Percentiles rank a stretch among this genome's conserved stretches.
These are phyloP conservation scores for Ophthalmolycus amberensis DNA, from an alignment of 2,113 vertebrate genomes.

Conservation along the genomic window DNA sequence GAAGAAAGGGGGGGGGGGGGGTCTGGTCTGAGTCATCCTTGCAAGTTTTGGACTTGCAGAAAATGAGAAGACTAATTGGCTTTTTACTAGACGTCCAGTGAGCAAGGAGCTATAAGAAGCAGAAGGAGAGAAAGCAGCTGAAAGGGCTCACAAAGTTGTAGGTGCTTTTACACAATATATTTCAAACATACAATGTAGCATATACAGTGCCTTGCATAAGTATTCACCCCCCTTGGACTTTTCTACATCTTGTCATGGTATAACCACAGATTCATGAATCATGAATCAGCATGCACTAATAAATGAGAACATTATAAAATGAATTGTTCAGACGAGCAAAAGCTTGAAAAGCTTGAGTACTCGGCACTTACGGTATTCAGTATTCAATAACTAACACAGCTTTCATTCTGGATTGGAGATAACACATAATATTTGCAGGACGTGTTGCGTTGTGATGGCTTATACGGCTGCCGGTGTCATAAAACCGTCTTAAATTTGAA, in stretches of 20 bases:
- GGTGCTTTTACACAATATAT: background rate
- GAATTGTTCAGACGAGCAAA: background rate
- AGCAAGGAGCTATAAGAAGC: background rate
- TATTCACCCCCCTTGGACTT: too few species aligned
- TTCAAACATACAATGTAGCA: background rate
- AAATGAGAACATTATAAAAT: background rate
- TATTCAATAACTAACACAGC: background rate
- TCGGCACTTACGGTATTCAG: background rate
- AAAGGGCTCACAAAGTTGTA: background rate
- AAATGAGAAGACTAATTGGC: constrained; percentile 8
- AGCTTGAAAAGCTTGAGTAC: background rate
- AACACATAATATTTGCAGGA: constrained; percentile 4
- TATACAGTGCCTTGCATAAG: too few species aligned
- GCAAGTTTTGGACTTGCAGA: constrained; percentile 42
- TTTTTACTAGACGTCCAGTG: background rate
- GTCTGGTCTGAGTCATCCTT: constrained; percentile 53
- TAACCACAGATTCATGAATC: too few species aligned
- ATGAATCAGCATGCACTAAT: too few species aligned
- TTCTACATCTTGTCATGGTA: too few species aligned
- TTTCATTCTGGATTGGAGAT: background rate
- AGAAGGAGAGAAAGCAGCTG: background rate
- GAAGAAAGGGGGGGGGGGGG: background rate
- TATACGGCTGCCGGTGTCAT: background rate
- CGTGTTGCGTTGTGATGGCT: background rate
- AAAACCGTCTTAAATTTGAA: background rate